Base-by-base conservation (phyloP, 2,797 vertebrate genomes). In the Xenops minutus region DNA sequence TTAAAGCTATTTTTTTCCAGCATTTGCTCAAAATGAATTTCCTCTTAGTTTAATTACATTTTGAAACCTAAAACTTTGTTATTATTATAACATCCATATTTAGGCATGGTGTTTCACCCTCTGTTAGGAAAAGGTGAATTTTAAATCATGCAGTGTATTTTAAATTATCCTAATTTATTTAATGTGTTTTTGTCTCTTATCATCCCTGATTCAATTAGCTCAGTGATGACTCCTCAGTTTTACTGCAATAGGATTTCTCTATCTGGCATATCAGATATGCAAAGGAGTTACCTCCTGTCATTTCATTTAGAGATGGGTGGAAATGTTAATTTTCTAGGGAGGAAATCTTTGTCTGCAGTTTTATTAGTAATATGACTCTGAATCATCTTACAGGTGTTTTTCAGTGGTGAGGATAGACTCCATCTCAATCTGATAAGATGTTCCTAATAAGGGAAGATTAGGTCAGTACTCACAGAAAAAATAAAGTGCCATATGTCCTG, bases 341-440 rank as follows among this genome's bases (percentile, higher is more conserved):
- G 95, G 49, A 96, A 92, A 96, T 96, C 94, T 96, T 97, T 96
- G 92, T 86, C 96, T 97, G 85, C 73, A 76, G 37, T 95, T 97
- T 97, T 97, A 96, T 97, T 95, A 93, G 93, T 95, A 92, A 96
- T 92, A 94, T 96, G 97, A 97, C 92, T 97, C 91, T 80, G 95
- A 93, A 97, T 97, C 97, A 97, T 95, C 96, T 97, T 97, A 96
- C 97, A 98, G 98, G 97, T 98, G 97, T 97, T 95, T 91, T 96
- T 96, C 95, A 94, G 73, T 88, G 59, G 32, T 79, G 84, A 83
- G 77, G 88, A 86, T 95, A 96, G 95, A 91, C 92, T 97, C 92
- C 94, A 97, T 97, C 97, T 97, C 91, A 81, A 98, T 98, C 97
- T 98, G 98, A 98, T 98, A 98, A 97, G 90, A 79, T 44, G 68